phyloP scores from a whole-genome alignment of 2,888 invertebrate genomes.

The Lithophane ornitopus region DNA sequence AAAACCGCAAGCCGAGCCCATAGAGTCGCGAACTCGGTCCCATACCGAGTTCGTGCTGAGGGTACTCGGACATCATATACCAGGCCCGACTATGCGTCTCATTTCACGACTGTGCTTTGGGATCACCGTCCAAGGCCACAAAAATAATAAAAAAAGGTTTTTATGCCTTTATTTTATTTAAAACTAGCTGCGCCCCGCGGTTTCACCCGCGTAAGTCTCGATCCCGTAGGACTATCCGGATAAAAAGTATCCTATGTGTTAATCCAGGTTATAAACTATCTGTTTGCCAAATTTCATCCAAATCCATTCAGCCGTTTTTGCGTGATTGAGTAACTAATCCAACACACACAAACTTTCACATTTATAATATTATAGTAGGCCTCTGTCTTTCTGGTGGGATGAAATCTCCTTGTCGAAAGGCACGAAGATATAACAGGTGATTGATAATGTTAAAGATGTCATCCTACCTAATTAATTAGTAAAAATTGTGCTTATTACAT shows the following conservation, averaged over 20 bases:
- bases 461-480: not conserved
- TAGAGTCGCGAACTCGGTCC: constrained; percentile 88
- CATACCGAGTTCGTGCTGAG: constrained; percentile 86
- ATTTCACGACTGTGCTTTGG: constrained; percentile 79
- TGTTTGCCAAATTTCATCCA: too few species aligned
- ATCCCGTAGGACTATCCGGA: too few species aligned
- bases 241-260: too few species aligned
- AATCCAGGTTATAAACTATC: too few species aligned
- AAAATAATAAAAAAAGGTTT: not conserved
- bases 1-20: constrained; percentile 80
- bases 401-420: not conserved
- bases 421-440: not conserved
- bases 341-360: too few species aligned
- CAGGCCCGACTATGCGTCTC: constrained; percentile 89
- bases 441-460: not conserved
- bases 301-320: too few species aligned
- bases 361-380: too few species aligned
- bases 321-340: too few species aligned
- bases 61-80: constrained; percentile 86
- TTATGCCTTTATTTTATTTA: too few species aligned
- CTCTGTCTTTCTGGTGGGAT: not conserved
- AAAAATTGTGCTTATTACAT: not conserved
- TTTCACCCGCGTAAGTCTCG: too few species aligned
- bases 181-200: too few species aligned
- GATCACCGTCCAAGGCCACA: constrained; percentile 89